phyloP scores from a whole-genome alignment of 2,797 vertebrate genomes.

The Buphagus erythrorhynchus region DNA sequence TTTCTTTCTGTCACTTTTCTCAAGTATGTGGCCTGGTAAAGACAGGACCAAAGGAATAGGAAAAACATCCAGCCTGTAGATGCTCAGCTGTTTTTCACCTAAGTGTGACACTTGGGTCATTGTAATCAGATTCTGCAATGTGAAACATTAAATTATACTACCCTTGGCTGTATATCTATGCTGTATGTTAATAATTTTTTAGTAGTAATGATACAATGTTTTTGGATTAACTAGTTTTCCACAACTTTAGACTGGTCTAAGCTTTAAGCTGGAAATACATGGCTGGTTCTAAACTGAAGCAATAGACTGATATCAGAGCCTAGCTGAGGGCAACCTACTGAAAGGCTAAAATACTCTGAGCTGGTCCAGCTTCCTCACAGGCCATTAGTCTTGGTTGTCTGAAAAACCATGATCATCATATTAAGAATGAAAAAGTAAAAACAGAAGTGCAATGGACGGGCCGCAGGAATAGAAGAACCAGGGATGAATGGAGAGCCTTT shows the following conservation, averaged over 20 bases:
- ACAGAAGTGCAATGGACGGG: background rate
- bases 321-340: background rate
- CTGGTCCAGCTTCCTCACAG: background rate
- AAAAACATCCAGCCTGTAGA: background rate
- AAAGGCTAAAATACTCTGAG: background rate
- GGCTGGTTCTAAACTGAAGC: background rate
- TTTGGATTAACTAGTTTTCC: background rate
- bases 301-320: background rate
- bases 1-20: background rate
- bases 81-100: background rate
- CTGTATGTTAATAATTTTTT: background rate
- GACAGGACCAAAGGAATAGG: background rate
- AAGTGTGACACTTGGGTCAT: background rate
- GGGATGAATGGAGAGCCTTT: background rate
- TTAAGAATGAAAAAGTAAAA: background rate
- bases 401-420: rapidly evolving
- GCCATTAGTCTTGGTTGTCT: background rate
- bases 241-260: background rate
- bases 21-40: background rate
- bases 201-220: background rate
- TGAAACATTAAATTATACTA: background rate
- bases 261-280: background rate
- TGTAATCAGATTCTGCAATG: background rate
- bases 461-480: background rate
- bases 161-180: background rate